Percentiles rank a stretch among this genome's conserved stretches.
phyloP scores from a whole-genome alignment of 1,140 invertebrate species.

The Colletes latitarsis region DNA sequence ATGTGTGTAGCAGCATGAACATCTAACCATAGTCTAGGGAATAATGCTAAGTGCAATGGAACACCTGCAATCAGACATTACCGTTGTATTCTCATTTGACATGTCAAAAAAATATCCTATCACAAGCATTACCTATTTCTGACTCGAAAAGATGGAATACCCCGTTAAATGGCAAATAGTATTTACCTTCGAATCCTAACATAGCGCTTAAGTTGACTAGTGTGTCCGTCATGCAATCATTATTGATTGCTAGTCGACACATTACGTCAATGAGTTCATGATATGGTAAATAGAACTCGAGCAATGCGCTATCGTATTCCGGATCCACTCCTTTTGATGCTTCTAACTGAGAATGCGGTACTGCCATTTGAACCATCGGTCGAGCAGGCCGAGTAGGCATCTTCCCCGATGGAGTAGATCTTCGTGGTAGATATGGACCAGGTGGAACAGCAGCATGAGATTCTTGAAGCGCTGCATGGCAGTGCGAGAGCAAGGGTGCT shows the following conservation, averaged over 20 bases:
- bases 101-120: not conserved
- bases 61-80: constrained; percentile 79
- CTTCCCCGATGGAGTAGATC: constrained; percentile 84
- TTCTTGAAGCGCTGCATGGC: constrained; percentile 91
- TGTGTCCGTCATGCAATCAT: constrained; percentile 89
- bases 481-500: constrained; percentile 91
- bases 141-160: not conserved
- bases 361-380: constrained; percentile 94
- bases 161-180: not conserved
- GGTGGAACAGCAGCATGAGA: constrained; percentile 86
- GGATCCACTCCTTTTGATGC: constrained; percentile 87
- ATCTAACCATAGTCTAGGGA: constrained; percentile 93
- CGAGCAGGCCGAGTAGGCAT: constrained; percentile 85
- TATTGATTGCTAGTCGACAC: constrained; percentile 92
- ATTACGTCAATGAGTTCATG: constrained; percentile 93
- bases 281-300: constrained; percentile 91
- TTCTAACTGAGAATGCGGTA: constrained; percentile 89
- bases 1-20: constrained; percentile 89
- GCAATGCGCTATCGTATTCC: constrained; percentile 89
- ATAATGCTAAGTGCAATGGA: constrained; percentile 90
- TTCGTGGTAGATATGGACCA: constrained; percentile 88
- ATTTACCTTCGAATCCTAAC: constrained; percentile 89
- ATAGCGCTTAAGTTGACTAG: constrained; percentile 91
- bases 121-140: not conserved
- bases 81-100: not conserved